Base-by-base conservation (phyloP, 2,113 vertebrate species). In the Chionis minor region DNA sequence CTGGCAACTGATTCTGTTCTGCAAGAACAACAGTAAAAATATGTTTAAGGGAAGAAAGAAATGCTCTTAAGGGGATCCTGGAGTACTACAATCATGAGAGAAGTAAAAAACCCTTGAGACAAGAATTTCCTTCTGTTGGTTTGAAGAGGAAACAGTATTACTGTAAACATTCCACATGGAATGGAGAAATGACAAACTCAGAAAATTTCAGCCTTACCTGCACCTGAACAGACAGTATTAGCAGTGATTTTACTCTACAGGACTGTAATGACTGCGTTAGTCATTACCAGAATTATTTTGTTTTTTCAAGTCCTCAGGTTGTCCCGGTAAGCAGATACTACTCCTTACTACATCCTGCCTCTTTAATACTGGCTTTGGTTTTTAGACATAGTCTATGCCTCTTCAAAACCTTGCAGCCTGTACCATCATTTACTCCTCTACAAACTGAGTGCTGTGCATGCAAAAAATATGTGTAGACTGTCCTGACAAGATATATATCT, bases 21-120 rank as follows among this genome's bases (percentile, higher is more conserved):
- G 30, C 42, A 79, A 86, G 17, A 26, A 40, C 47, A 69, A 56
- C 52, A 75, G 52, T 40, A 72, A 75, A 74, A 81, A 86, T 55
- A 89, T 22, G n/a, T 96, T 96, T 93, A 95, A 96, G 58, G 52
- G 19, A 92, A 93, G 61, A 95, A 88, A 92, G 21, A 95, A 96
- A 75, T 75, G 33, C 17, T 95, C 86, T 79, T 75, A 97, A 95
- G 73, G 93, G 51, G 33, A 96, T 78, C 32, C 20, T 63, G 52
- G 62, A 91, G 49, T 80, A 78, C 49, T 58, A 70, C 27, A 88
- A 54, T 27, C 27, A 12, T 81, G 7, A 56, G 26, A 77, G 82
- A 86, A 92, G 96, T 72, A 93, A 94, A 89, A 92, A 61, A 90
- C 51, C 38, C 67, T 73, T 86, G 70, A 86, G 92, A 87, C 2